Base-by-base conservation (phyloP, 1,140 invertebrate genomes). In the Caerostris darwini region DNA sequence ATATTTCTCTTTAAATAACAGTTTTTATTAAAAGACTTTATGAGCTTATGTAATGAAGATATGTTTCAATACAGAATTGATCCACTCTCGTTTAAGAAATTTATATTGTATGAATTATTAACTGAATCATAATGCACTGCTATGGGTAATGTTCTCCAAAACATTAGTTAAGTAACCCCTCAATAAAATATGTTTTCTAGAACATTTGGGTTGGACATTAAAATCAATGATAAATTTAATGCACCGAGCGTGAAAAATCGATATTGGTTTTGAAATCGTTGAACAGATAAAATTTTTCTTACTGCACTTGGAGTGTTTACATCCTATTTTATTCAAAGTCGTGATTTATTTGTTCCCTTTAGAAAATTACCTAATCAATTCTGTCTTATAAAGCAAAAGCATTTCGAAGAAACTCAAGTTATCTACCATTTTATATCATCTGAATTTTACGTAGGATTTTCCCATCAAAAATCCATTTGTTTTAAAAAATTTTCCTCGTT, bases 131-230 rank as follows among this genome's bases (percentile, higher is more conserved):
- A 67, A 67, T 6, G n/a, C 19, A 92, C 14, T 53, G 57, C 53
- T 64, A 92, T 59, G 69, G 64, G 58, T 86, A 93, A 93, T 87
- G 54, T 77, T 77, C 86, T 71, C 61, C 64, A 61, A 92, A 92
- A 92, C 57, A 34, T 59, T 93, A 93, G 64, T 93, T 87, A 86
- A 86, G 17, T 86, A 64, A 77, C 54, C 82, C 82, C 54, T 93
- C 92, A 87, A 93, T 93, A 93, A 93, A 93, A 93, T 87, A 71
- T 93, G 92, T 69, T 87, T 91, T 58, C 10, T 17, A 87, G 17
- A 87, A 59, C 92, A 93, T 87, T 59, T 93, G 92, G n/a, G 3
- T 12, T 12, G 67, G 58, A 54, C 83, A 71, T 93, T 93, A 87
- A 71, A 93, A 93, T 93, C 92, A 93, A 93, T 93, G 56, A 8